Percentiles rank a stretch among this genome's conserved stretches.
Evolutionary conservation across 37 sponge, comb jelly and placozoan species (phyloP).

Genomic region (Ianthella basta): DNA sequence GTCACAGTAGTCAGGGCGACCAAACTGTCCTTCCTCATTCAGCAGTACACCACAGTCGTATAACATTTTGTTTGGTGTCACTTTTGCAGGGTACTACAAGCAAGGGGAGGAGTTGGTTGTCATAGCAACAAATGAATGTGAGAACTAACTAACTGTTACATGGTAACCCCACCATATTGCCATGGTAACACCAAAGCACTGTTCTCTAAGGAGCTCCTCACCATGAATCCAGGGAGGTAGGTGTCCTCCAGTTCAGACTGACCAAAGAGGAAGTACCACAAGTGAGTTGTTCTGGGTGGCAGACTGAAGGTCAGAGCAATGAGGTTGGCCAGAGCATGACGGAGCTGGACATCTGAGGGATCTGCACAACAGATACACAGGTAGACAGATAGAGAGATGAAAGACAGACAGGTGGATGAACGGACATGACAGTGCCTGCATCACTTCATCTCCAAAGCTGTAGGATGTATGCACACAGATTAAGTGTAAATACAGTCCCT

Average conservation of each 20-base stretch:
- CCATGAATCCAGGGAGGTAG: conserved; percentile 74
- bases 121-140: not conserved
- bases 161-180: too few relatives aligned
- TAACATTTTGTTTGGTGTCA: conserved; percentile 32
- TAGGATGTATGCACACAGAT: too few relatives aligned
- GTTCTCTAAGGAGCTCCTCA: too few relatives aligned
- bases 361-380: conserved; percentile 33
- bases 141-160: not conserved
- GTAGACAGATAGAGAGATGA: too few relatives aligned
- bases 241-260: conserved; percentile 37
- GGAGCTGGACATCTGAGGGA: conserved; percentile 55
- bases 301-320: conserved; percentile 58
- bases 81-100: conserved; percentile 16
- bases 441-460: too few relatives aligned
- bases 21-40: conserved; percentile 75
- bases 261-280: conserved; percentile 72
- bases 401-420: too few relatives aligned
- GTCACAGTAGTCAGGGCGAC: conserved; percentile 70
- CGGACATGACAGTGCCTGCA: too few relatives aligned
- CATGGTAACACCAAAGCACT: too few relatives aligned
- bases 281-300: conserved; percentile 52
- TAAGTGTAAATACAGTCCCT: too few relatives aligned
- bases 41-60: conserved; percentile 84
- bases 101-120: not conserved
- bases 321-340: conserved; percentile 60